A percentile compares a stretch with the other conserved stretches of the same genome.
phyloP scores from a whole-genome alignment of 2,888 invertebrate species.

The Caenorhabditis angaria region DNA sequence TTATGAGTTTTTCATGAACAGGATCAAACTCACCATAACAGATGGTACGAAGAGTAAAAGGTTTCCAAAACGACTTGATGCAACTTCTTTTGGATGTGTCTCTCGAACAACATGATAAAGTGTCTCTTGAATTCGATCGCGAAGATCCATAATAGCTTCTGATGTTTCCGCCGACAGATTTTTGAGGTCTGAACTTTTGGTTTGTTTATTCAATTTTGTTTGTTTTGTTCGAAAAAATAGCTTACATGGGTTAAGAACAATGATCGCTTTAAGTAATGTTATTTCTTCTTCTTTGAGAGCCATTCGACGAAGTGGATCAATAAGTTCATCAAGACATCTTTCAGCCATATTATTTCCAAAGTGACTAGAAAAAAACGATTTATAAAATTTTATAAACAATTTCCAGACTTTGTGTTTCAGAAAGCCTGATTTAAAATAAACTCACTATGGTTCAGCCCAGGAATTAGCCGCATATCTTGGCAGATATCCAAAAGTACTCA shows the following conservation, averaged over 20 bases:
- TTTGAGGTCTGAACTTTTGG: slow-evolving; percentile 58
- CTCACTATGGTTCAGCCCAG: slow-evolving; percentile 64
- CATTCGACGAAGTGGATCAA: slow-evolving; percentile 65
- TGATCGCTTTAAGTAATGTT: slow-evolving; percentile 68
- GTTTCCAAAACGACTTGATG: slow-evolving; percentile 70
- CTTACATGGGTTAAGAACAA: slow-evolving; percentile 68
- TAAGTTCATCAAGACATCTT: slow-evolving; percentile 66
- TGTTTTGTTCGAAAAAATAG: slow-evolving; percentile 10
- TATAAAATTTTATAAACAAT: neutral
- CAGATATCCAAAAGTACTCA: slow-evolving; percentile 68
- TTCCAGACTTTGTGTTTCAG: neutral
- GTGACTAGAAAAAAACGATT: slow-evolving; percentile 55
- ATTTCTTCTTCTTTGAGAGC: slow-evolving; percentile 69
- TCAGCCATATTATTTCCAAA: slow-evolving; percentile 69
- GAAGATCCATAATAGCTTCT: slow-evolving; percentile 67
- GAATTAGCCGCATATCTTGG: slow-evolving; percentile 52
- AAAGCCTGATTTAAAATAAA: neutral
- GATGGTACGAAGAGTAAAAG: slow-evolving; percentile 67
- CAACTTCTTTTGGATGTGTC: slow-evolving; percentile 72
- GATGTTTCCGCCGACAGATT: slow-evolving; percentile 62
- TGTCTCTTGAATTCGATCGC: slow-evolving; percentile 68
- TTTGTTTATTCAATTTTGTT: neutral
- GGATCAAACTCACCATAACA: slow-evolving; percentile 65
- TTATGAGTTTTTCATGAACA: neutral
- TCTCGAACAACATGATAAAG: slow-evolving; percentile 69